Percentiles rank a stretch among this genome's conserved stretches.
Evolutionary conservation across 2,797 vertebrate species (phyloP).

Genomic region (Chaunax sp.): DNA sequence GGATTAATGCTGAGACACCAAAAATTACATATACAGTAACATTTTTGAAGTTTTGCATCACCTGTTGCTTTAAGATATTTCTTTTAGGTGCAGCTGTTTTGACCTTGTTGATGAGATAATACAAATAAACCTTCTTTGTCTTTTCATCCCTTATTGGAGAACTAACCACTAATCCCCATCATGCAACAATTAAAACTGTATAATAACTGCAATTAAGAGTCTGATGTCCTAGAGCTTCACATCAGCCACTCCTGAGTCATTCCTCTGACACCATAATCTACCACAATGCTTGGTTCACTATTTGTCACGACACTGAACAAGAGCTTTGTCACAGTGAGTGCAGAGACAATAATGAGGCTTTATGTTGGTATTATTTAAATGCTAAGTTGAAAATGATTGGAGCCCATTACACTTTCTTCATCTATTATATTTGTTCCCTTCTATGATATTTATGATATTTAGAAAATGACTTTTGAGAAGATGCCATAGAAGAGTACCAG

Average conservation of each 20-base stretch:
- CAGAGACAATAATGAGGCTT: conserved; percentile 43
- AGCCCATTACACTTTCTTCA: conserved; percentile 17
- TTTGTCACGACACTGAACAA: conserved; percentile 61
- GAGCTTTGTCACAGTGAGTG: conserved; percentile 57
- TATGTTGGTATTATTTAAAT: conserved; percentile 38
- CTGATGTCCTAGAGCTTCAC: conserved; percentile 72
- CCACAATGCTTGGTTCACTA: conserved; percentile 67
- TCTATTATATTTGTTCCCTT: background rate
- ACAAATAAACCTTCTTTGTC: conserved; percentile 24
- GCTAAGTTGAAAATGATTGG: conserved; percentile 44
- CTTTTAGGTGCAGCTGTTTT: conserved; percentile 32
- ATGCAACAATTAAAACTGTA: conserved; percentile 82
- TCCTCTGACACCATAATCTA: conserved; percentile 82
- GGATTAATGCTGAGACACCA: background rate
- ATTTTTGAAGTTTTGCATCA: background rate
- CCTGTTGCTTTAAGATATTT: background rate
- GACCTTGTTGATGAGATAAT: conserved; percentile 11
- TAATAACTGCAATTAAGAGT: conserved; percentile 85
- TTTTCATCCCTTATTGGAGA: conserved; percentile 63
- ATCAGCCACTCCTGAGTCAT: conserved; percentile 82
- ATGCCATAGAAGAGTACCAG: conserved; percentile 10
- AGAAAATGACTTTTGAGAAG: conserved; percentile 2
- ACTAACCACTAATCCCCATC: conserved; percentile 71
- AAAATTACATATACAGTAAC: background rate
- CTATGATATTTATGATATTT: background rate